phyloP scores from a whole-genome alignment of 2,797 vertebrate genomes.

The Pelodytes ibericus region DNA sequence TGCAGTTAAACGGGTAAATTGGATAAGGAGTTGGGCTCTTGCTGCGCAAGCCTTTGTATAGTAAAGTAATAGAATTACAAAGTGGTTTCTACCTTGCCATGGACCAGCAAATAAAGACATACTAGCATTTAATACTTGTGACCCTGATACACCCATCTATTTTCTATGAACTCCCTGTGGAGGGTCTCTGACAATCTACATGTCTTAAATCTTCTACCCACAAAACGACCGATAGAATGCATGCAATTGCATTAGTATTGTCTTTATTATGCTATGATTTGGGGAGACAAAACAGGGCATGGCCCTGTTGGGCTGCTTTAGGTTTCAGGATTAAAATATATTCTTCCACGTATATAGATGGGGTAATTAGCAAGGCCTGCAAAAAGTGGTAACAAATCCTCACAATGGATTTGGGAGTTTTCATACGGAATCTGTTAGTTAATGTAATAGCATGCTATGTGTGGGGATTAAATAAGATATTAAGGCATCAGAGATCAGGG shows the following conservation, averaged over 20 bases:
- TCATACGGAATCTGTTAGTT: no score
- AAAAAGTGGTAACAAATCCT: no score
- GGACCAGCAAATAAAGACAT: not conserved
- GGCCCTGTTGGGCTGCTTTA: no score
- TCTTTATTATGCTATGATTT: no score
- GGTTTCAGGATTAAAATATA: no score
- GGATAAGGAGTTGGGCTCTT: not conserved
- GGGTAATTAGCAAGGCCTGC: no score
- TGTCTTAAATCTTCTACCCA: not conserved
- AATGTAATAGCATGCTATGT: no score
- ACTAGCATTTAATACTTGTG: not conserved
- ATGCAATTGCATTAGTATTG: not conserved
- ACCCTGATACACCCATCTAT: not conserved
- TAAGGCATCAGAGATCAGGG: no score
- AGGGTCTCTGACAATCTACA: not conserved
- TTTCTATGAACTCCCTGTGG: not conserved
- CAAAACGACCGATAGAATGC: not conserved
- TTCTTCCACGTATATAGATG: no score
- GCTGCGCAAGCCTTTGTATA: conserved; percentile 9
- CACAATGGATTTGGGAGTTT: no score
- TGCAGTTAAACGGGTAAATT: conserved; percentile 8
- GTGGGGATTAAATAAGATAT: no score
- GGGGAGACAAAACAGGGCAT: no score
- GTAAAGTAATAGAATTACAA: not conserved
- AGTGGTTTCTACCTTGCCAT: not conserved